These are phyloP conservation scores for Melanaphis sacchari DNA, from an alignment of 1,140 invertebrate species.

Conservation along the genomic window DNA sequence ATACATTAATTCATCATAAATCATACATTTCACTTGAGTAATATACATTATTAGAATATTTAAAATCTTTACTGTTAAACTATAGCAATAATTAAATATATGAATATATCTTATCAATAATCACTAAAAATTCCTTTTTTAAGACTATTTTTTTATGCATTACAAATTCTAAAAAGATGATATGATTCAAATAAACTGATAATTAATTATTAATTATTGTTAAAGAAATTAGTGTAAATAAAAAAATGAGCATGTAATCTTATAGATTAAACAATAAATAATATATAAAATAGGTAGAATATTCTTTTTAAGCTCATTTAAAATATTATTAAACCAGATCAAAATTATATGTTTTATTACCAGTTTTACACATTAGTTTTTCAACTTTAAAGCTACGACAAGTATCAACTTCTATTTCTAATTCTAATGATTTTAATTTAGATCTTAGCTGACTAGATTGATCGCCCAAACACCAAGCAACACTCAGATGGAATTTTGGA, in stretches of 20 bases:
- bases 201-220: too few species aligned
- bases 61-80: too few species aligned
- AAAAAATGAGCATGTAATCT: neutral
- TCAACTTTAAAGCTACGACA: slow-evolving; percentile 19
- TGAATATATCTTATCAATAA: too few species aligned
- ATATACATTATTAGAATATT: too few species aligned
- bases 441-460: slow-evolving; percentile 12
- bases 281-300: neutral
- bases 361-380: slow-evolving; percentile 49
- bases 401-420: slow-evolving; percentile 24
- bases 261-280: neutral
- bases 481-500: slow-evolving; percentile 46
- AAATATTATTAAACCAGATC: slow-evolving; percentile 18
- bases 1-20: too few species aligned
- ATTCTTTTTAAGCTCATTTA: neutral
- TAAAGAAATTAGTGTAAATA: neutral
- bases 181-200: too few species aligned
- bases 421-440: slow-evolving; percentile 30
- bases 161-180: too few species aligned
- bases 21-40: too few species aligned
- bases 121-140: too few species aligned
- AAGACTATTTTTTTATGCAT: too few species aligned
- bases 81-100: too few species aligned
- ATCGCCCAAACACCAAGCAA: slow-evolving; percentile 51
- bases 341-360: slow-evolving; percentile 44